These are phyloP conservation scores for Rhagonycha fulva DNA, from an alignment of 2,888 invertebrate genomes.

Conservation along the genomic window DNA sequence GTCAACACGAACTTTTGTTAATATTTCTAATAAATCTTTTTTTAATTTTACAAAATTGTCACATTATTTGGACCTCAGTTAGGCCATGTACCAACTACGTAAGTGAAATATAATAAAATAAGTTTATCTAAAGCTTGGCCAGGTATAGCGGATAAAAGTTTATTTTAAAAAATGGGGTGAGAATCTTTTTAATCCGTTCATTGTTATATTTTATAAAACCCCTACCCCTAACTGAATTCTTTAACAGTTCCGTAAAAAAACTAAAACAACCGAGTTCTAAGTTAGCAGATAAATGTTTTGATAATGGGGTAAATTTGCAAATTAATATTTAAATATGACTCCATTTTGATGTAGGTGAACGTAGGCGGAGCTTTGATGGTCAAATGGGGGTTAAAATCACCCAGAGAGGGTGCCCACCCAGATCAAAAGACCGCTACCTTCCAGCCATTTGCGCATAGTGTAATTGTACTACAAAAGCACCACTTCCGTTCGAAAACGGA, in stretches of 20 bases:
- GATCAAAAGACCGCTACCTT: slow-evolving; percentile 34
- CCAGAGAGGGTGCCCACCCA: slow-evolving; percentile 41
- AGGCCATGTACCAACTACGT: neutral
- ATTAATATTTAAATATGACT: slow-evolving; percentile 48
- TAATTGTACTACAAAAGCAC: slow-evolving; percentile 22
- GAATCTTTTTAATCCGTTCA: slow-evolving; percentile 22
- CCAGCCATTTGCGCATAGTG: slow-evolving; percentile 31
- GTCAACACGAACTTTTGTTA: neutral
- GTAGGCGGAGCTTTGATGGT: slow-evolving; percentile 46
- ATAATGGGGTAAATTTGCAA: slow-evolving; percentile 41
- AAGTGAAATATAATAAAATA: neutral
- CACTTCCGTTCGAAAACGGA: slow-evolving; percentile 25
- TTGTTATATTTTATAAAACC: slow-evolving; percentile 16
- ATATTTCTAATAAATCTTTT: no score
- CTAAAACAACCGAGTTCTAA: neutral
- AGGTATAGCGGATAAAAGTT: neutral
- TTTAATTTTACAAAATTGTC: neutral
- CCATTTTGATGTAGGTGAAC: slow-evolving; percentile 45
- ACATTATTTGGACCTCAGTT: neutral
- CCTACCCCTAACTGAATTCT: slow-evolving; percentile 9
- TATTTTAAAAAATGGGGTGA: slow-evolving; percentile 22
- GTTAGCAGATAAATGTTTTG: slow-evolving; percentile 39
- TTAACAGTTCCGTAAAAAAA: slow-evolving; percentile 1
- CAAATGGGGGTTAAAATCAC: slow-evolving; percentile 43
- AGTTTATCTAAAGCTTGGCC: neutral